Percentiles rank a stretch among this genome's conserved stretches.
Conservation (phyloP, 2,797 vertebrate species). For the Eremophila alpestris region DNA sequence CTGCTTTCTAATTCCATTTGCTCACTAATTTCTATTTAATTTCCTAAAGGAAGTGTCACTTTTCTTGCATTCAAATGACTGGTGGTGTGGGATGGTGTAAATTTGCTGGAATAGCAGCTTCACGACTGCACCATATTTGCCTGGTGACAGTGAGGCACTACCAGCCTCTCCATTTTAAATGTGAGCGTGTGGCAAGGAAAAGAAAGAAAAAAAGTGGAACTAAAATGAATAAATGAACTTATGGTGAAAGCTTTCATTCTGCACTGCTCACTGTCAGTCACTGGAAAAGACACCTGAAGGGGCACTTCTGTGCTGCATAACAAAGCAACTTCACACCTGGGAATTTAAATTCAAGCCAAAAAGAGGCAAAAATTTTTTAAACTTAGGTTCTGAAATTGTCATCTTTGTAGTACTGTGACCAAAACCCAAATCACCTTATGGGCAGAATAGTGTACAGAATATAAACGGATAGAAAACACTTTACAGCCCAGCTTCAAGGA, state of each 20-base stretch:
- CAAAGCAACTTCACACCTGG: not conserved
- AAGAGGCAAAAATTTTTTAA: not conserved
- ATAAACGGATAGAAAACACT: not conserved
- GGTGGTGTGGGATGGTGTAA: not conserved
- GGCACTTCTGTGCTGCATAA: not conserved
- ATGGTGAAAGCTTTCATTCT: not conserved
- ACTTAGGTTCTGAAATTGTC: not conserved
- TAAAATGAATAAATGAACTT: not conserved
- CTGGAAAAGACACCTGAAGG: not conserved
- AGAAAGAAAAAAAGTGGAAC: not conserved
- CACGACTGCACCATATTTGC: not conserved
- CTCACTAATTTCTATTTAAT: not conserved
- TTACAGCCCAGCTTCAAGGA: not conserved
- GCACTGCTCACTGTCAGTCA: not conserved
- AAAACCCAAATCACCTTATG: not conserved
- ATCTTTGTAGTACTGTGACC: not conserved
- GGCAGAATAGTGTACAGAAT: not conserved
- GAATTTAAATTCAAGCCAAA: not conserved
- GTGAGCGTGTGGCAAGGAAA: not conserved
- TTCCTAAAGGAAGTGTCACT: not conserved
- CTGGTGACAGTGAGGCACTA: not conserved
- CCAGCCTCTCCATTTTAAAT: not conserved
- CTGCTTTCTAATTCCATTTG: not conserved
- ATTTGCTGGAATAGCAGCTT: constrained; percentile 4
- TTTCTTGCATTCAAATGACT: not conserved